These are phyloP conservation scores for Liasis olivaceus DNA, from an alignment of 2,797 vertebrate genomes.

Conservation along the genomic window DNA sequence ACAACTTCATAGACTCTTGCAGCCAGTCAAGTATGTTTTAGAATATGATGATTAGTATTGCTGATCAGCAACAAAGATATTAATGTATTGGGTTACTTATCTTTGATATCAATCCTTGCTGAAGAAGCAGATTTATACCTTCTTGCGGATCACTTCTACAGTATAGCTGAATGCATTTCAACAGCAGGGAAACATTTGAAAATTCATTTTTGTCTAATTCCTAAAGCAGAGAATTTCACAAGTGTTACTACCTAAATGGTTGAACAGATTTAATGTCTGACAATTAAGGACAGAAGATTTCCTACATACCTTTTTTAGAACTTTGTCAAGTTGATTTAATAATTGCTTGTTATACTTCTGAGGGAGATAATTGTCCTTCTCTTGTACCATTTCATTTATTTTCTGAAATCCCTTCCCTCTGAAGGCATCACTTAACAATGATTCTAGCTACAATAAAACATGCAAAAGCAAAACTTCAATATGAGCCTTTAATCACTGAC, in stretches of 20 bases:
- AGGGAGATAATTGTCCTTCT: slow-evolving; percentile 47
- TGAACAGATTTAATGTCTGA: rapidly evolving
- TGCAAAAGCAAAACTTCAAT: neutral
- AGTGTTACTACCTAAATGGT: neutral
- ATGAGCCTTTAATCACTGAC: neutral
- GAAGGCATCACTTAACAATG: slow-evolving; percentile 63
- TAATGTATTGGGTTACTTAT: slow-evolving; percentile 74
- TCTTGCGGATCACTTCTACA: slow-evolving; percentile 63
- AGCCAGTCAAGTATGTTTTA: neutral
- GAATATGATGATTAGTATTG: neutral
- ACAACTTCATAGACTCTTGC: neutral
- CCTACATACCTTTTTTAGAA: slow-evolving; percentile 71
- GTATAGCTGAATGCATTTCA: slow-evolving; percentile 79
- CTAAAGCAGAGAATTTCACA: slow-evolving; percentile 54
- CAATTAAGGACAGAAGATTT: neutral
- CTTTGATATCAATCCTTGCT: slow-evolving; percentile 80
- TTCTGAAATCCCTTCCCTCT: slow-evolving; percentile 71
- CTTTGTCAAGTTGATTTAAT: slow-evolving; percentile 72
- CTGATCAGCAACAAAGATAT: neutral
- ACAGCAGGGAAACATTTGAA: slow-evolving; percentile 69
- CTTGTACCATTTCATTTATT: slow-evolving; percentile 71
- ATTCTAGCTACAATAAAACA: slow-evolving; percentile 63
- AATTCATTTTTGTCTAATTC: slow-evolving; percentile 81
- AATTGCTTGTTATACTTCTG: slow-evolving; percentile 71
- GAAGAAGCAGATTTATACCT: slow-evolving; percentile 67